Conservation (phyloP, 2,888 invertebrate species). For the Tetragonula carbonaria region DNA sequence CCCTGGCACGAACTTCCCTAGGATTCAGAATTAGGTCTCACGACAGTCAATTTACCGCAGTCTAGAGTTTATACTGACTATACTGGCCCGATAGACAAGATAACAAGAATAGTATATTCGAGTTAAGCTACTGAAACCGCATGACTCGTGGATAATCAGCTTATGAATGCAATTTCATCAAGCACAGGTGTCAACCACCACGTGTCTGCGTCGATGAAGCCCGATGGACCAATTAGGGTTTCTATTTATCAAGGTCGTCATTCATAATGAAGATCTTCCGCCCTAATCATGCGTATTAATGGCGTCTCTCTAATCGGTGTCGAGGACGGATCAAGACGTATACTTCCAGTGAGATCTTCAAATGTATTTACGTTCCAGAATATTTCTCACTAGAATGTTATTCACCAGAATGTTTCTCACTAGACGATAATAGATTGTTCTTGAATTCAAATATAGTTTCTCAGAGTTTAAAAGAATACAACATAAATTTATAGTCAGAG, state of each 20-base stretch:
- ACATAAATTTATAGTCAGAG: too few species aligned
- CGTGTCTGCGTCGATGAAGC: not conserved
- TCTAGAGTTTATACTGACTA: conserved; percentile 6
- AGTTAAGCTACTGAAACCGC: conserved; percentile 51
- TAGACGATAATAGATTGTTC: not conserved
- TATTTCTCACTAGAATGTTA: not conserved
- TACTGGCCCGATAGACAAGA: conserved; percentile 27
- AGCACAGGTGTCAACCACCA: conserved; percentile 28
- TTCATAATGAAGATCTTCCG: conserved; percentile 13
- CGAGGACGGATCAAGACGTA: not conserved
- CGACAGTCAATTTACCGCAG: conserved; percentile 32
- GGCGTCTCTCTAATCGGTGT: not conserved
- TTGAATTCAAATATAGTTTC: not conserved
- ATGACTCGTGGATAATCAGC: conserved; percentile 39
- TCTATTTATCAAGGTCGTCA: conserved; percentile 34
- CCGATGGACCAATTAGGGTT: conserved; percentile 30
- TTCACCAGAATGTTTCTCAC: not conserved
- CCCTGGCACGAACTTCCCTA: conserved; percentile 23
- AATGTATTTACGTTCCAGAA: not conserved
- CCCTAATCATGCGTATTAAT: conserved; percentile 4
- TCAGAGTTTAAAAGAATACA: not conserved
- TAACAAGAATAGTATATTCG: conserved; percentile 40
- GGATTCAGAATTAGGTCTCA: conserved; percentile 24
- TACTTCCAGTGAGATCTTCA: not conserved
- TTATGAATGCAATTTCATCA: conserved; percentile 34